Evolutionary conservation across 2,113 vertebrate genomes (phyloP).

Genomic region (Origma solitaria): DNA sequence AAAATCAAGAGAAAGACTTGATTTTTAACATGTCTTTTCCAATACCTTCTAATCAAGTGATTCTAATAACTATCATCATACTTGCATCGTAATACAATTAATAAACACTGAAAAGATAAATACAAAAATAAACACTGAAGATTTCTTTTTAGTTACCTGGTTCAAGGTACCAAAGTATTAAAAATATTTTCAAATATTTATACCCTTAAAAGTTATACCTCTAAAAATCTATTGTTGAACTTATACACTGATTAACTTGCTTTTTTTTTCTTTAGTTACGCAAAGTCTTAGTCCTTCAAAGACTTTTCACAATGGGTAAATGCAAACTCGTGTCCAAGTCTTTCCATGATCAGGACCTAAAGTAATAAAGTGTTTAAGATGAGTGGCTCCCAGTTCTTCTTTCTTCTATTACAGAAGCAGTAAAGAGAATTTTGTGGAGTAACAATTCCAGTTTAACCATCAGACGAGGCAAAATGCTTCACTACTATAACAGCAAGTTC

Average conservation of each 20-base stretch:
- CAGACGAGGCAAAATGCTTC: background rate
- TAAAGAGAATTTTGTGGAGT: background rate
- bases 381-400: background rate
- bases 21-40: background rate
- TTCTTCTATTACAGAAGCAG: background rate
- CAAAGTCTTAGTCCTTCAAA: background rate
- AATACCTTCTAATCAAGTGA: background rate
- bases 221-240: background rate
- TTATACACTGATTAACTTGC: background rate
- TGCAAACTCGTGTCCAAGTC: background rate
- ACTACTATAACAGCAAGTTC: background rate
- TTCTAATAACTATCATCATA: background rate
- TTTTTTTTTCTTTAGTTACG: background rate
- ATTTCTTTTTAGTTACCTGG: background rate
- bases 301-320: conserved; percentile 14
- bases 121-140: background rate
- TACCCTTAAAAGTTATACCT: background rate
- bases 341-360: background rate
- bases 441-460: background rate
- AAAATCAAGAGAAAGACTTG: background rate
- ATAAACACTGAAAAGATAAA: too few relatives aligned
- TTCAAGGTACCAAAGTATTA: background rate
- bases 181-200: background rate
- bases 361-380: background rate
- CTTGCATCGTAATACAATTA: background rate